Evolutionary conservation across 2,888 invertebrate species (phyloP).

Genomic region (Nebria brevicollis): DNA sequence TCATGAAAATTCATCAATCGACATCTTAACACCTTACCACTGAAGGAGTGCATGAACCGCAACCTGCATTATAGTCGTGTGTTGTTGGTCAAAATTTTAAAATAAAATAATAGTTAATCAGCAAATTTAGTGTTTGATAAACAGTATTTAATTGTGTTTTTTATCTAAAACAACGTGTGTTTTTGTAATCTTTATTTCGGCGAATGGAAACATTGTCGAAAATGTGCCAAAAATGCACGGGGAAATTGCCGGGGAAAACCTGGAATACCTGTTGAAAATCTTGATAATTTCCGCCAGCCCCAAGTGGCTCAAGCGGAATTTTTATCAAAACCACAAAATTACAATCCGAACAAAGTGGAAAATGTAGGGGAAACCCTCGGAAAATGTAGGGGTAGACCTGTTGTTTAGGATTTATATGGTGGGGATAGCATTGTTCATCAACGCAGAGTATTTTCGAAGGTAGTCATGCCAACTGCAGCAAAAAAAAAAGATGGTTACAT

Average conservation of each 20-base stretch:
- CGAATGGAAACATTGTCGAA: background rate
- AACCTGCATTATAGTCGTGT: too few species aligned
- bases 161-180: too few species aligned
- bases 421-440: background rate
- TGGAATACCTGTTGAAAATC: slow-evolving; percentile 40
- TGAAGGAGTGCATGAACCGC: too few species aligned
- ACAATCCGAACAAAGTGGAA: slow-evolving; percentile 5
- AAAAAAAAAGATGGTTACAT: background rate
- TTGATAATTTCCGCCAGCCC: slow-evolving; percentile 24
- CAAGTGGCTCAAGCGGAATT: slow-evolving; percentile 23
- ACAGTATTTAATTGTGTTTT: too few species aligned
- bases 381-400: slow-evolving; percentile 8
- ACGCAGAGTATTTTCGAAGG: background rate
- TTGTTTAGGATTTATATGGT: slow-evolving; percentile 2
- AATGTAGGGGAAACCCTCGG: slow-evolving; percentile 6
- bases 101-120: too few species aligned
- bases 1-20: too few species aligned
- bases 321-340: slow-evolving; percentile 30
- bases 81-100: too few species aligned
- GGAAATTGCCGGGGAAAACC: slow-evolving; percentile 10
- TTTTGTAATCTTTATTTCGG: too few species aligned
- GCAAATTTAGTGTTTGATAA: too few species aligned
- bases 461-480: slow-evolving; percentile 6
- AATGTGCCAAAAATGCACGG: background rate
- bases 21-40: too few species aligned